A percentile compares a stretch with the other conserved stretches of the same genome.
Conservation (phyloP, 2,888 invertebrate genomes). For the Ramazzottius varieornatus region DNA sequence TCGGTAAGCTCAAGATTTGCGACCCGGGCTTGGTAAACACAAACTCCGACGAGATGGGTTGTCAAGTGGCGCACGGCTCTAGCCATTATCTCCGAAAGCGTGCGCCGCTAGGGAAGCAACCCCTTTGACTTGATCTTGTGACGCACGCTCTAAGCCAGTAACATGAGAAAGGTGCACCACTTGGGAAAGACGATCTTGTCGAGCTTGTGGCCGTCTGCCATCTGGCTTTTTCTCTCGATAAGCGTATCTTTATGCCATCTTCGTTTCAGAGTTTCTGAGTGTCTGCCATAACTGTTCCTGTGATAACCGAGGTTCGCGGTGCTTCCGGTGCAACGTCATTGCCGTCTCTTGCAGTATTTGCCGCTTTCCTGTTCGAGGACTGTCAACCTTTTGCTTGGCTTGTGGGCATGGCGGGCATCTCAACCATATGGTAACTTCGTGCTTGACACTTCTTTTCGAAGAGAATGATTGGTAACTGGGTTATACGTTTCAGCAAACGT, state of each 20-base stretch:
- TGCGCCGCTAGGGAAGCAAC: no score
- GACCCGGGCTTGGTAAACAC: no score
- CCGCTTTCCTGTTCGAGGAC: constrained; percentile 52
- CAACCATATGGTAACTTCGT: neutral
- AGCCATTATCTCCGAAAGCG: no score
- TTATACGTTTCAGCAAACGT: constrained; percentile 29
- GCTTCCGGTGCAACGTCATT: constrained; percentile 39
- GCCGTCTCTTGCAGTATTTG: constrained; percentile 58
- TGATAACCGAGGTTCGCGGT: constrained; percentile 35
- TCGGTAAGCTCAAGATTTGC: constrained; percentile 5
- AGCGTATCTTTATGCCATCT: neutral
- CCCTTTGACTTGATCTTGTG: no score
- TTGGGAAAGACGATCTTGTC: no score
- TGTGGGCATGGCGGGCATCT: neutral
- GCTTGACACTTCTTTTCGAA: neutral
- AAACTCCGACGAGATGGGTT: no score
- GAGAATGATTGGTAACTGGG: neutral
- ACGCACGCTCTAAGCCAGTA: neutral
- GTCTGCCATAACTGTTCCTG: constrained; percentile 43
- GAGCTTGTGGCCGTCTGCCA: no score
- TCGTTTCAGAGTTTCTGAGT: constrained; percentile 35
- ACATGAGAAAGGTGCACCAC: no score
- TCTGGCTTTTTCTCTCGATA: neutral
- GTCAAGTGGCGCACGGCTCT: no score
- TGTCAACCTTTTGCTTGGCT: constrained; percentile 8